Percentiles rank a stretch among this genome's conserved stretches.
Evolutionary conservation across 2,797 vertebrate genomes (phyloP).

Genomic region (Carapus acus): DNA sequence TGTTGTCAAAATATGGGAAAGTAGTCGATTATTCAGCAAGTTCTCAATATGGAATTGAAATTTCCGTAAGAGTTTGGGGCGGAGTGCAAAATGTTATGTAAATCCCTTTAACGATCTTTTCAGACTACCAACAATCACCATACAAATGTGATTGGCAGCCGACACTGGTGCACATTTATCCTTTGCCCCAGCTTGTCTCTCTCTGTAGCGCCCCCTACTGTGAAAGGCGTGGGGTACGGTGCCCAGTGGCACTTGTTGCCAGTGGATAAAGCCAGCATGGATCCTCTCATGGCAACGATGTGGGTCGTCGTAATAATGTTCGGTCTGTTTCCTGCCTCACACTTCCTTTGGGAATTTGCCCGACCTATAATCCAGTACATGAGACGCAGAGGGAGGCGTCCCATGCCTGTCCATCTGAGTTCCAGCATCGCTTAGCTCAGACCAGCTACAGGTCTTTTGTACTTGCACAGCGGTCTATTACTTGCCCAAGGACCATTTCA

Average conservation of each 20-base stretch:
- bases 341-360: conserved; percentile 69
- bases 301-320: conserved; percentile 72
- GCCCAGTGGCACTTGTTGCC: conserved; percentile 73
- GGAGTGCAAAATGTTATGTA: conserved; percentile 76
- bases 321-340: conserved; percentile 72
- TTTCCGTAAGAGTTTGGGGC: conserved; percentile 57
- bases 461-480: conserved; percentile 49
- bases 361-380: conserved; percentile 70
- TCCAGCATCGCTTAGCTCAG: conserved; percentile 57
- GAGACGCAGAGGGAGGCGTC: conserved; percentile 71
- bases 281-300: conserved; percentile 70
- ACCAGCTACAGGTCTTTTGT: conserved; percentile 59
- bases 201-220: conserved; percentile 79
- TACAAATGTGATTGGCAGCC: conserved; percentile 79
- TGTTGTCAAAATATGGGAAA: conserved; percentile 30
- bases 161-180: conserved; percentile 74
- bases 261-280: conserved; percentile 69
- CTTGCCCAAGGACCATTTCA: conserved; percentile 50
- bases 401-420: conserved; percentile 71
- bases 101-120: conserved; percentile 78
- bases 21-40: conserved; percentile 30
- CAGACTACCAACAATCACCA: conserved; percentile 65
- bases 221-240: conserved; percentile 77
- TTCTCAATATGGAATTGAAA: conserved; percentile 57
- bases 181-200: conserved; percentile 65